Percentiles rank a stretch among this genome's conserved stretches.
These are phyloP conservation scores for Diorhabda carinulata DNA, from an alignment of 1,140 invertebrate species.

Conservation along the genomic window DNA sequence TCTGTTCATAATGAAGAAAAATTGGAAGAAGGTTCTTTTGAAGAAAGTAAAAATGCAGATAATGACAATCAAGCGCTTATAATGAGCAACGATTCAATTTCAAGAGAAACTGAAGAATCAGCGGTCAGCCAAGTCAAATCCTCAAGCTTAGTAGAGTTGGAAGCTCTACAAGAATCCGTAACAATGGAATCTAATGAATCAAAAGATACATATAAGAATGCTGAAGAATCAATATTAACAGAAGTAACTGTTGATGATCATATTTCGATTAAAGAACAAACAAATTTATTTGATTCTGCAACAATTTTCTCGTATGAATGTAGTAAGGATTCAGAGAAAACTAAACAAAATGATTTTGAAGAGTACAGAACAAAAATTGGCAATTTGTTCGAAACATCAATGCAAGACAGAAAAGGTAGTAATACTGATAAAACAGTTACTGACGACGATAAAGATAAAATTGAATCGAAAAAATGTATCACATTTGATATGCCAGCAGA, in stretches of 20 bases:
- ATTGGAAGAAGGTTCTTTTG: too few relatives aligned
- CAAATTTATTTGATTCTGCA: not conserved
- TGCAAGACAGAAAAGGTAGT: too few relatives aligned
- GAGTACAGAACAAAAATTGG: too few relatives aligned
- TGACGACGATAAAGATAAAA: too few relatives aligned
- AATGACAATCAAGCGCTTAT: too few relatives aligned
- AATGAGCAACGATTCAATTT: too few relatives aligned
- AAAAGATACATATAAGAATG: not conserved
- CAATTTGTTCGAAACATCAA: too few relatives aligned
- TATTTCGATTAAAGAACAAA: not conserved
- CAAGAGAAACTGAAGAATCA: not conserved
- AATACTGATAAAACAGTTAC: too few relatives aligned
- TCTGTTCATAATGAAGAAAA: too few relatives aligned
- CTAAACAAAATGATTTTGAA: too few relatives aligned
- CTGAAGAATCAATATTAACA: not conserved
- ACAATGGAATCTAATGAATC: not conserved
- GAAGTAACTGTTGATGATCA: not conserved
- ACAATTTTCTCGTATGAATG: not conserved
- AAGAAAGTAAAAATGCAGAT: too few relatives aligned
- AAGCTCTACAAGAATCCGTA: not conserved
- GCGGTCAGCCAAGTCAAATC: not conserved
- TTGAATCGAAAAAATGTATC: not conserved
- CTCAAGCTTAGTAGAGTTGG: not conserved
- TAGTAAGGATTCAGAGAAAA: not conserved
- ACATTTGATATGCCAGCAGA: not conserved